Conservation (phyloP, 92 coral and sea anemone species). For the Anthopleura xanthogrammica region DNA sequence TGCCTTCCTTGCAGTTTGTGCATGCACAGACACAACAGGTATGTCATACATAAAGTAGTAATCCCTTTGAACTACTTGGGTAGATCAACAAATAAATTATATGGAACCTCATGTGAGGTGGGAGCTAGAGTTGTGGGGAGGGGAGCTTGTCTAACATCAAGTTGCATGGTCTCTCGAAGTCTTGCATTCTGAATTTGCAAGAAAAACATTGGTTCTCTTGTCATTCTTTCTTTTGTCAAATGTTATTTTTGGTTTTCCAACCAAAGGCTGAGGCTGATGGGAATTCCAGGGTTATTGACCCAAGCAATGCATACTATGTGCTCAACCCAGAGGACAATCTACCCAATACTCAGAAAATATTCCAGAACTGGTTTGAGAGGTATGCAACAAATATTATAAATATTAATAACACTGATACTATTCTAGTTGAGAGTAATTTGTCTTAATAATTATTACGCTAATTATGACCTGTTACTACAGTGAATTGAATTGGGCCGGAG, state of each 20-base stretch:
- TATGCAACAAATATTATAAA: no score
- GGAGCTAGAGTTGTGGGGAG: no score
- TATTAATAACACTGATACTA: no score
- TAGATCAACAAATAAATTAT: background rate
- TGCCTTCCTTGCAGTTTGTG: constrained; percentile 88
- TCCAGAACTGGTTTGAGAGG: constrained; percentile 94
- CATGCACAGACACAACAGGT: constrained; percentile 64
- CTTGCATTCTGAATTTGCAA: background rate
- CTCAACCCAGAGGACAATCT: constrained; percentile 87
- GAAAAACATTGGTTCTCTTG: background rate
- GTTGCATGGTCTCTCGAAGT: no score
- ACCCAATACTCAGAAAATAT: constrained; percentile 82
- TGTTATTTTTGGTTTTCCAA: background rate
- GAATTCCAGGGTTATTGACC: constrained; percentile 45
- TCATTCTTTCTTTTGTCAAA: background rate
- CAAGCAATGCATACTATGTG: constrained; percentile 75
- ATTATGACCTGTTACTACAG: constrained; percentile 37
- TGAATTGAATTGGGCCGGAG: constrained; percentile 80
- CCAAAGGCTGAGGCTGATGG: constrained; percentile 23
- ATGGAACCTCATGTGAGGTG: no score
- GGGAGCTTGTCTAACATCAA: no score
- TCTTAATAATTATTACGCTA: background rate
- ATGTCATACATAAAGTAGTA: background rate
- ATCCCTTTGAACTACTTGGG: background rate
- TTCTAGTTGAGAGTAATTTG: background rate